Evolutionary conservation across 2,888 invertebrate species (phyloP), one percentile per base, ranked within the genome.

Genomic region (Cephus sareptanus): DNA sequence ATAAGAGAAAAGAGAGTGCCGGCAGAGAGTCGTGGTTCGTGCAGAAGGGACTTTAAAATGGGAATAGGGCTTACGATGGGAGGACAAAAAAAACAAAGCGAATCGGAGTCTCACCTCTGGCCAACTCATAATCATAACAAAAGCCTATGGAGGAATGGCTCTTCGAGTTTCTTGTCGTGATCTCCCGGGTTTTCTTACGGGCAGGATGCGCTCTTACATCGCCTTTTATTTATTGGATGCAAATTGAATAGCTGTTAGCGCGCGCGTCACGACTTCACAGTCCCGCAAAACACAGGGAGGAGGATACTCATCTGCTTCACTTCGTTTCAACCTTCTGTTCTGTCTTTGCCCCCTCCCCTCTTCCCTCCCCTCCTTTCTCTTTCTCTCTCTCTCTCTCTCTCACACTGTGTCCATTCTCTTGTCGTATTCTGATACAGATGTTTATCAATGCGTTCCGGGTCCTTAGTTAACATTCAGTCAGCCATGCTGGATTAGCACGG

Each of bases 61-160:
- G 56, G 56, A 23, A 56, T 56, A 56, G 56, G 33, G 31, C 71
- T 71, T 71, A 34, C 71, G 31, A 71, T 15, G 13, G 31, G 71
- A 71, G 71, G 6, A 33, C 13, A 23, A 70, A 70, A 34, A 71
- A 71, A 15, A 71, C 71, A 71, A 11, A 71, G 31, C 71, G 71
- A 71, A 71, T 71, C 71, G 71, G 83, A 82, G 80, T 84, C 81
- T 83, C 83, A 80, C 81, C 83, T 82, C 80, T 76, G 77, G 78
- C 84, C 81, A 81, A 75, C 83, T 84, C 81, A 85, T 87, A 87
- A 87, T 87, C 85, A 85, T 85, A 87, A 87, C 85, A 84, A 85
- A 85, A 13, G 13, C 33, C 34, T 11, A 34, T 4, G 12, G 71
- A 6, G 33, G 71, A 34, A 71, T 30, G 71, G 33, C 71, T 13